phyloP scores from a whole-genome alignment of 2,797 vertebrate species.

The Gymnoscopelus braueri region DNA sequence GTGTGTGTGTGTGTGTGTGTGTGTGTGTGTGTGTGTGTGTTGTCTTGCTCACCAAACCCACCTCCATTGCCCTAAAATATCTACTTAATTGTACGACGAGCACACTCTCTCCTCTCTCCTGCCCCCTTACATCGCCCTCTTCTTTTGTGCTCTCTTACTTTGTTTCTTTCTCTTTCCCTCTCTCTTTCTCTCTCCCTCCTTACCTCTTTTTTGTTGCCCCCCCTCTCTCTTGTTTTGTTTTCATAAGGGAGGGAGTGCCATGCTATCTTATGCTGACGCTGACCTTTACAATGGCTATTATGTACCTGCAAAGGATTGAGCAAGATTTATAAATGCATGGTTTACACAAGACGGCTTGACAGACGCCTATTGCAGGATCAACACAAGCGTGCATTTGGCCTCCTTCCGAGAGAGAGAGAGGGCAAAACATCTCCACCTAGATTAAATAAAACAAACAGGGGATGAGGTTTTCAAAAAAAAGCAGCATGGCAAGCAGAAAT shows the following conservation, averaged over 20 bases:
- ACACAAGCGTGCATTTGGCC: conserved; percentile 15
- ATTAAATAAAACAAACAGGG: conserved; percentile 15
- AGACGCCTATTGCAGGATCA: conserved; percentile 28
- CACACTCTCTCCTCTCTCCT: background rate
- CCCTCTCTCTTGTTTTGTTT: background rate
- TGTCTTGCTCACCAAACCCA: no score
- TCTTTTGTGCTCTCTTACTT: background rate
- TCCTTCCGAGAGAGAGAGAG: conserved; percentile 16
- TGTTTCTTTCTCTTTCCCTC: background rate
- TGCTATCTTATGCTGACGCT: conserved; percentile 6
- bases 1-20: no score
- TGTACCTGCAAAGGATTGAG: conserved; percentile 33
- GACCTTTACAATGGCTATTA: conserved; percentile 36
- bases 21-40: no score
- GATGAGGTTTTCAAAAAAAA: conserved; percentile 8
- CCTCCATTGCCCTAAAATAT: no score
- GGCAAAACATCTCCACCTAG: background rate
- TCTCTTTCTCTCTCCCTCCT: background rate
- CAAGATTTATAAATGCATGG: conserved; percentile 33
- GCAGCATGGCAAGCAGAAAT: background rate
- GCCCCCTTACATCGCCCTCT: no score
- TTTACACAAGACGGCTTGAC: conserved; percentile 48
- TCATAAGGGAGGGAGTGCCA: conserved; percentile 11
- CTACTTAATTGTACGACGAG: no score
- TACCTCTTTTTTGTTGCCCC: background rate